phyloP scores from a whole-genome alignment of 2,888 invertebrate species.

The Drosophila hamatofila region DNA sequence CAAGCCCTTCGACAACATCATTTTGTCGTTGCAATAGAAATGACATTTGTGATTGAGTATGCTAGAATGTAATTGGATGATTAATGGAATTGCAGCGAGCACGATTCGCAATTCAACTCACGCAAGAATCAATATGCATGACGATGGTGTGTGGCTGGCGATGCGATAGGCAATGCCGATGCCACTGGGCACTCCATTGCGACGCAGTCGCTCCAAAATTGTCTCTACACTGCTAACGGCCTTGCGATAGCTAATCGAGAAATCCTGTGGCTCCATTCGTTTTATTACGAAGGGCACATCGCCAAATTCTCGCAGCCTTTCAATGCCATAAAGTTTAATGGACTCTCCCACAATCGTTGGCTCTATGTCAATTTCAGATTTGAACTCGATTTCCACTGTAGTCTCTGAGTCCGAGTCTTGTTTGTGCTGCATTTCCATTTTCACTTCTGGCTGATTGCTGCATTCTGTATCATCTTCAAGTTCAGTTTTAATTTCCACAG shows the following conservation, averaged over 20 bases:
- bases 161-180: conserved; percentile 73
- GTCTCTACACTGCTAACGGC: conserved; percentile 46
- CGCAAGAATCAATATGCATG: conserved; percentile 70
- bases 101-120: conserved; percentile 39
- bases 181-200: conserved; percentile 37
- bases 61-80: conserved; percentile 41
- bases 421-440: neutral
- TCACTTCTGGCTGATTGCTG: neutral
- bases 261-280: conserved; percentile 57
- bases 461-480: neutral
- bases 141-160: conserved; percentile 65
- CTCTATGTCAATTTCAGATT: conserved; percentile 34
- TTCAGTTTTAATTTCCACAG: conserved; percentile 35
- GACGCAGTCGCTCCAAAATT: conserved; percentile 48
- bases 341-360: conserved; percentile 16
- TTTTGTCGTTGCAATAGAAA: conserved; percentile 68
- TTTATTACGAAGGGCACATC: conserved; percentile 66
- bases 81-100: neutral
- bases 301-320: conserved; percentile 42
- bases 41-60: conserved; percentile 75
- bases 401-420: neutral
- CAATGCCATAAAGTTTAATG: conserved; percentile 54
- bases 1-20: conserved; percentile 43
- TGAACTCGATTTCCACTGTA: conserved; percentile 9
- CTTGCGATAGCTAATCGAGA: conserved; percentile 50